These are phyloP conservation scores for Syngnathus scovelli DNA, from an alignment of 2,113 vertebrate species.

Conservation along the genomic window DNA sequence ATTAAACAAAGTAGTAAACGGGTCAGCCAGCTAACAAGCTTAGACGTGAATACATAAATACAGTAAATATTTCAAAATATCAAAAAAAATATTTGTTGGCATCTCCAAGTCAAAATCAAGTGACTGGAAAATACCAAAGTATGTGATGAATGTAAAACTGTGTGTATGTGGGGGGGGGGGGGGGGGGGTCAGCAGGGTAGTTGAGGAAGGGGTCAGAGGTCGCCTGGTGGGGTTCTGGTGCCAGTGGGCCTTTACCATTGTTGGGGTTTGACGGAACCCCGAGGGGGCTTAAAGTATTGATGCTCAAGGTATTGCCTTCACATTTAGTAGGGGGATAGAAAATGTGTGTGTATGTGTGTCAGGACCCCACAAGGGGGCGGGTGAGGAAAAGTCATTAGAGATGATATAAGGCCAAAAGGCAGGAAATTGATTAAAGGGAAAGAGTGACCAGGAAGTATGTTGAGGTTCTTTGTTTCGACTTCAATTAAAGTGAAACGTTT, in stretches of 20 bases:
- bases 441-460: conserved; percentile 61
- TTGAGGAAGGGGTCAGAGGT: conserved; percentile 56
- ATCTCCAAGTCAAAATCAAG: not conserved
- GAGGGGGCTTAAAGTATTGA: conserved; percentile 47
- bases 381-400: conserved; percentile 65
- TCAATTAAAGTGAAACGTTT: conserved; percentile 65
- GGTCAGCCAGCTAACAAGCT: no score
- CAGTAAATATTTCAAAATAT: no score
- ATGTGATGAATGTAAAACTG: conserved; percentile 9
- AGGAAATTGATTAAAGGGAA: conserved; percentile 70
- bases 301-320: conserved; percentile 56
- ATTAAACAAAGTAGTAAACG: no score
- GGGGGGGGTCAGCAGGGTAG: conserved; percentile 38
- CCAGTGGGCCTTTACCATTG: conserved; percentile 62
- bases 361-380: conserved; percentile 40
- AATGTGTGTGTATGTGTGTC: conserved; percentile 15
- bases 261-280: conserved; percentile 43
- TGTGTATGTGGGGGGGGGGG: conserved; percentile 29
- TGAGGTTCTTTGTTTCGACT: conserved; percentile 60
- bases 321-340: conserved; percentile 46
- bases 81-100: no score
- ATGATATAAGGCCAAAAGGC: conserved; percentile 64
- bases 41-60: no score
- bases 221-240: conserved; percentile 66
- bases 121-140: not conserved